Percentiles rank a stretch among this genome's conserved stretches.
phyloP scores from a whole-genome alignment of 2,888 invertebrate genomes.

The Amphimallon solstitiale region DNA sequence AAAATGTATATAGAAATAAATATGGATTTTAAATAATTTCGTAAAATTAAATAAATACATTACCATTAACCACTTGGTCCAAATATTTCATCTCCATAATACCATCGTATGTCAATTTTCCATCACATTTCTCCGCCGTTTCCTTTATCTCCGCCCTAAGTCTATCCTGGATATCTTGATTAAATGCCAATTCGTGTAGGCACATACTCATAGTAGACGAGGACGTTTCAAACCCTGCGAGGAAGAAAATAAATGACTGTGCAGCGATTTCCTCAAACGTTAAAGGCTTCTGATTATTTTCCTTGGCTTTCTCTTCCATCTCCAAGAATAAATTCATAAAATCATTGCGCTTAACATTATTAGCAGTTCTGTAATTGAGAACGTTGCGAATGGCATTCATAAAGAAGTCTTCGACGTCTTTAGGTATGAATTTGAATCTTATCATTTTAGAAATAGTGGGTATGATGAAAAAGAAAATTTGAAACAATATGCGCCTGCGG shows the following conservation, averaged over 20 bases:
- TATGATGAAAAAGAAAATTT: neutral
- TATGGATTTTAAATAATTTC: too few relatives aligned
- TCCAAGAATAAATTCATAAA: slow-evolving; percentile 12
- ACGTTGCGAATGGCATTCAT: neutral
- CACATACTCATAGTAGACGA: slow-evolving; percentile 14
- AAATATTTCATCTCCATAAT: slow-evolving; percentile 33
- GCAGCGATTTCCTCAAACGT: slow-evolving; percentile 8
- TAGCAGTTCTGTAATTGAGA: neutral
- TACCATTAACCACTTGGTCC: slow-evolving; percentile 30
- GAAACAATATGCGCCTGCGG: neutral
- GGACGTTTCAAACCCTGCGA: slow-evolving; percentile 31
- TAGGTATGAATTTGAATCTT: neutral
- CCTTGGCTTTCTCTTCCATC: neutral
- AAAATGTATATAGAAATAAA: too few relatives aligned
- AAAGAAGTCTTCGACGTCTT: neutral
- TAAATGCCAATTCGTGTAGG: slow-evolving; percentile 32
- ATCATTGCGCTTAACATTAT: neutral
- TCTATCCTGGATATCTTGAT: slow-evolving; percentile 30
- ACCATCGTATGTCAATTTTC: too few relatives aligned
- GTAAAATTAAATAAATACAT: too few relatives aligned
- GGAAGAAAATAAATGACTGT: slow-evolving; percentile 26
- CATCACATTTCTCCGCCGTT: neutral
- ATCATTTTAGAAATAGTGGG: neutral
- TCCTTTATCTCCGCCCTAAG: slow-evolving; percentile 24
- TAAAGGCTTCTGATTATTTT: slow-evolving; percentile 40